Percentiles rank a stretch among this genome's conserved stretches.
Evolutionary conservation across 1,140 invertebrate species (phyloP).

Genomic region (Tribolium castaneum): DNA sequence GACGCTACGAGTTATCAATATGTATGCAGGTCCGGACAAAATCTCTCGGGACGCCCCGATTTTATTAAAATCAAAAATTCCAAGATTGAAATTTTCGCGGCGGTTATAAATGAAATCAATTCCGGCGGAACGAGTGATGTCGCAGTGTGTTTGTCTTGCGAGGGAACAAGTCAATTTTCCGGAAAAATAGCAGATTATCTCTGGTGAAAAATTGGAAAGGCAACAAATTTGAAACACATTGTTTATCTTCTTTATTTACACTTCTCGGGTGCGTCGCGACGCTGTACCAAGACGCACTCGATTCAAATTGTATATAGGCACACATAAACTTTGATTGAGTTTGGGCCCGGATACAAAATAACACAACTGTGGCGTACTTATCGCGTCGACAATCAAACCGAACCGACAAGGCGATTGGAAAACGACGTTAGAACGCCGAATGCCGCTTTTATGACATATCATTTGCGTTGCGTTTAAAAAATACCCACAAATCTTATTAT

Average conservation of each 20-base stretch:
- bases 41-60: background rate
- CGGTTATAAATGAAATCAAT: slow-evolving; percentile 55
- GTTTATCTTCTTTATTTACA: slow-evolving; percentile 55
- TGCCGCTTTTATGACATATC: background rate
- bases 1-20: slow-evolving; percentile 40
- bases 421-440: background rate
- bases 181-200: slow-evolving; percentile 54
- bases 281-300: slow-evolving; percentile 12
- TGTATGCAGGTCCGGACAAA: slow-evolving; percentile 22
- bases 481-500: background rate
- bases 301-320: slow-evolving; percentile 22
- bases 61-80: slow-evolving; percentile 10
- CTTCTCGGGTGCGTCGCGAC: slow-evolving; percentile 31
- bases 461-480: background rate
- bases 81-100: slow-evolving; percentile 39
- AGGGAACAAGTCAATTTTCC: slow-evolving; percentile 54
- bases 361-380: background rate
- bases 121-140: slow-evolving; percentile 43
- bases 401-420: background rate
- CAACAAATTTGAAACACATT: slow-evolving; percentile 55
- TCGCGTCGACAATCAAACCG: background rate
- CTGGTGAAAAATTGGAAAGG: slow-evolving; percentile 53
- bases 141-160: slow-evolving; percentile 48
- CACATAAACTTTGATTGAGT: slow-evolving; percentile 34
- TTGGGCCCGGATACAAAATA: slow-evolving; percentile 4